Base-by-base conservation (phyloP, 2,888 invertebrate species). In the Amaurobius ferox region DNA sequence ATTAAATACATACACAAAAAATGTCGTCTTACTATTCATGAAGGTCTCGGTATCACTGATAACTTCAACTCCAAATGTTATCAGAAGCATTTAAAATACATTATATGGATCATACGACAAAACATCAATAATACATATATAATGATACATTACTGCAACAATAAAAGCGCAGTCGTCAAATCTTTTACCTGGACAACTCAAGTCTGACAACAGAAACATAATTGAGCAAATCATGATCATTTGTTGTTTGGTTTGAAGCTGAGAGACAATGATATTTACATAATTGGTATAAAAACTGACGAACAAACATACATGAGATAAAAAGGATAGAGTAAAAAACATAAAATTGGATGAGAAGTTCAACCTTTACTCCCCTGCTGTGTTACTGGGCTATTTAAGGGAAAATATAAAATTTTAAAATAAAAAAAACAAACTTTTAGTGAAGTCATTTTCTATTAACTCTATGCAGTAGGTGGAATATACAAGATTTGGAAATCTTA, bases 171-270 rank as follows among this genome's bases (percentile, higher is more conserved):
- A 71, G 72, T 32, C 23, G 19, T 79, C 19, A 62, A 70, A 62
- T 61, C 62, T n/a, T 66, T 67, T 30, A 81, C 74, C 68, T 48
- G 32, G 26, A 79, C 48, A 62, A 55, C 28, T 62, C 28, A 70
- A 29, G 66, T 68, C 29, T 39, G 44, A 74, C 74, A 81, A 77
- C 29, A 83, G 55, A 71, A 67, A 68, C 13, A 44, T 39, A 26
- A 48, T 83, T 83, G 83, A 77, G 83, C 83, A 83, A 83, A 83
- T 83, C 48, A 83, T 76, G 73, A 76, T 76, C 30, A 44, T 44
- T 9, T 44, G 6, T 44, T 64, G 64, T 71, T 70, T 77, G 76
- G 66, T 83, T 71, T 76, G 28, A 77, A 76, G 64, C 83, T 70
- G 71, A 55, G 40, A 32, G 48, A 64, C 35, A 26, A 64, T n/a